Evolutionary conservation across 1,140 invertebrate species (phyloP), one percentile per base, ranked within the genome.

Genomic region (Bombus terrestris): DNA sequence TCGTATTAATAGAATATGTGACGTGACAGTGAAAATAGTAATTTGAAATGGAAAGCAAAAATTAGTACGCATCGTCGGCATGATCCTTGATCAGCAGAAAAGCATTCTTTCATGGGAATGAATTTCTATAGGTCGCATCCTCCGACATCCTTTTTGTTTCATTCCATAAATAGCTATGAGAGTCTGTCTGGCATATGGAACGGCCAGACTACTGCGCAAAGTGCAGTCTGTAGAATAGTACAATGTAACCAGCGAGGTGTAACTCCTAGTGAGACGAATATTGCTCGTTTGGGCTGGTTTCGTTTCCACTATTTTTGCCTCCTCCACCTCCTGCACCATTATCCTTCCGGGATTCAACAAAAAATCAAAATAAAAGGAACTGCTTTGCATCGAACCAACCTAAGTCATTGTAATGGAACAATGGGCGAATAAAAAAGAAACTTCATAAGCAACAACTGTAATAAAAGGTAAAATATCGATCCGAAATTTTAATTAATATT

Each of bases 191-290:
- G 84, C 80, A 62, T 88, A 86, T 83, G 80, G 47, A 83, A 57
- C 59, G 64, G 68, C 43, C 53, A 72, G 57, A 73, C 77, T 72
- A 85, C 68, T 72, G 83, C 62, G 64, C 62, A 85, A 80, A 88
- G 73, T 88, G 47, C 64, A 78, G 79, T 62, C 80, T 82, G 47
- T 83, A 79, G 85, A 88, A 78, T 66, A 43, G 85, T 81, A 92
- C 92, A 92, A 92, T 92, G 91, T 86, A 85, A 64, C 89, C 89
- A 90, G 77, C 91, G 90, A 86, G 72, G 82, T 90, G 89, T 90
- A 91, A 92, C 85, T 89, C 85, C 82, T 87, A 74, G 73, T 76
- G 88, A 91, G 83, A 90, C 82, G 77, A 90, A 82, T 83, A 90
- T 89, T 83, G 84, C 86, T 86, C 72, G 81, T 86, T 91, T 81